Base-by-base conservation (phyloP, 2,888 invertebrate genomes). In the Bimastos eiseni region DNA sequence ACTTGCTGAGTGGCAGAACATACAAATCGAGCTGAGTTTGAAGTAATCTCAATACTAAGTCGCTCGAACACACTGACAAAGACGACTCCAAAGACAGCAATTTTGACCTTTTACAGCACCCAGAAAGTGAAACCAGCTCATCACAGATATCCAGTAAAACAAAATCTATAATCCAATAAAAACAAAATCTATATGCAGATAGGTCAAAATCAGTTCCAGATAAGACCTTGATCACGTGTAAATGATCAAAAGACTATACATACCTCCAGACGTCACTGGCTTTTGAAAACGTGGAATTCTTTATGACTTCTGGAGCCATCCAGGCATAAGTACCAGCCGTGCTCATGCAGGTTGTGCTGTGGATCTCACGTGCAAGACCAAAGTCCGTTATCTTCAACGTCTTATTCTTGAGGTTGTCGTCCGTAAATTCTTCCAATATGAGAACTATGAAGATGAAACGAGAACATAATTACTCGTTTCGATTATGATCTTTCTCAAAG, bases 291-390 rank as follows among this genome's bases (percentile, higher is more conserved):
- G 97, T 97, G 89, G 97, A 98, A 94, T 97, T 97, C 94, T 97
- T 97, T 95, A 98, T 98, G 92, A 98, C 98, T 96, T 99, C 99
- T 30, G 99, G 99, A 84, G 99, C 98, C 98, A 99, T 99, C 98
- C 99, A 99, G 90, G 99, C 98, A 95, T 98, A 99, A 0, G 99
- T 99, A 91, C 99, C 99, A 41, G 98, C 99, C 38, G 98, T 98
- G 37, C 98, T 98, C 98, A 99, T 98, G 94, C 98, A 96, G 88
- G 98, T 98, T 90, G 99, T 98, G 95, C 98, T 98, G 96, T 98
- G 98, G 92, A 98, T 97, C 95, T 99, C 98, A 92, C 98, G 96
- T 70, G 99, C 99, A 93, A 99, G 96, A 4, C 99, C 99, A 95
- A 99, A 98, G 96, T 99, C 99, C 30, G 99, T 99, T 94, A 99